These are phyloP conservation scores for Macquaria ambigua DNA, from an alignment of 2,113 vertebrate genomes.

Conservation along the genomic window DNA sequence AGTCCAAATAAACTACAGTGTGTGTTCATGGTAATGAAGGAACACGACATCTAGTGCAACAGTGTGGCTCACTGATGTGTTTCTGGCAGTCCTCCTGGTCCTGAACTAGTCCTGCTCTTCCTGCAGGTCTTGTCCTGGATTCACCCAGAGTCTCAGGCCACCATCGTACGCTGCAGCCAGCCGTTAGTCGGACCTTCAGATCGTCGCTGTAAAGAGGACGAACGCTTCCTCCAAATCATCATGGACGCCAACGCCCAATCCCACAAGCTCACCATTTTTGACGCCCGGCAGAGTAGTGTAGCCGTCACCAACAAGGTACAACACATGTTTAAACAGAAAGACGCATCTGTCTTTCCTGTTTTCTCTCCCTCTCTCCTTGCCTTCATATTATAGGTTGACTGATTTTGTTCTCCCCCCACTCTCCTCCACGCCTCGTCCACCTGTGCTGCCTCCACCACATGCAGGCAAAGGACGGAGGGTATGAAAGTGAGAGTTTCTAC, in stretches of 20 bases:
- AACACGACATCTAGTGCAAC: neutral
- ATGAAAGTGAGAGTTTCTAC: slow-evolving; percentile 94
- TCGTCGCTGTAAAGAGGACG: slow-evolving; percentile 97
- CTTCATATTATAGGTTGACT: neutral
- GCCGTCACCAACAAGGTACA: slow-evolving; percentile 94
- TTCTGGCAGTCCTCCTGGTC: neutral
- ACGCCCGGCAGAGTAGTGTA: slow-evolving; percentile 92
- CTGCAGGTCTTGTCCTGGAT: slow-evolving; percentile 95
- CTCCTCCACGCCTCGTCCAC: neutral
- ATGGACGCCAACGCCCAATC: slow-evolving; percentile 99
- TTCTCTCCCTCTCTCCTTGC: neutral
- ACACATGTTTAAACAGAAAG: neutral
- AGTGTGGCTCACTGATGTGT: neutral
- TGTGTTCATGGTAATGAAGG: neutral
- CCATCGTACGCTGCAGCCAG: slow-evolving; percentile 94
- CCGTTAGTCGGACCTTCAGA: slow-evolving; percentile 93
- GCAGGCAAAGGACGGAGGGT: slow-evolving; percentile 96
- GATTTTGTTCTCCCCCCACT: neutral
- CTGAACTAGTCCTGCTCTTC: neutral
- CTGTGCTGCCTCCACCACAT: neutral
- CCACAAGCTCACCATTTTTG: slow-evolving; percentile 95
- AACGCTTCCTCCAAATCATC: slow-evolving; percentile 93
- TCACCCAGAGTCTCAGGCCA: slow-evolving; percentile 96
- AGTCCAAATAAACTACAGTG: neutral
- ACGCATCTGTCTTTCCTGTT: neutral